Conservation (phyloP, 1,140 invertebrate genomes). For the Drosophila takahashii region DNA sequence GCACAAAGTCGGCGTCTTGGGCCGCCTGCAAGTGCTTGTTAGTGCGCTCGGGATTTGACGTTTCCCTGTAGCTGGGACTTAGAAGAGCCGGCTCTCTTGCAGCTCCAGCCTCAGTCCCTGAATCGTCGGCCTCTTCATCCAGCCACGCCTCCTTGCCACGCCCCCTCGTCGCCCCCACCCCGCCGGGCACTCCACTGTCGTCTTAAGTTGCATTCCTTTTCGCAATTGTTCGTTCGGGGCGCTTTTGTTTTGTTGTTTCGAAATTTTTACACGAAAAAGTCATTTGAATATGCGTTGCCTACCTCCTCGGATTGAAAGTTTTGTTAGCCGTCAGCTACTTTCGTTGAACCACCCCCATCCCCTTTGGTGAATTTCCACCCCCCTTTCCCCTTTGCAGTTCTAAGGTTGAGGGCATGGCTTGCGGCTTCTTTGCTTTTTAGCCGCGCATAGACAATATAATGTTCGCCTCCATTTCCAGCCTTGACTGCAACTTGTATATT, state of each 20-base stretch:
- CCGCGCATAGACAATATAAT: conserved; percentile 55
- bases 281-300: conserved; percentile 77
- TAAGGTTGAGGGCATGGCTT: conserved; percentile 75
- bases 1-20: conserved; percentile 37
- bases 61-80: conserved; percentile 67
- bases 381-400: not conserved
- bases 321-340: conserved; percentile 77
- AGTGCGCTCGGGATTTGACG: conserved; percentile 73
- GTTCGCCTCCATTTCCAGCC: conserved; percentile 54
- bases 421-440: conserved; percentile 58
- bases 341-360: conserved; percentile 15
- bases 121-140: conserved; percentile 20
- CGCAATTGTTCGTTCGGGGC: conserved; percentile 69
- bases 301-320: conserved; percentile 69
- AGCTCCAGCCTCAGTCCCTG: conserved; percentile 14
- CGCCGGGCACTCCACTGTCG: conserved; percentile 15
- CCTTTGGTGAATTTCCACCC: not conserved
- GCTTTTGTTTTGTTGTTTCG: conserved; percentile 73
- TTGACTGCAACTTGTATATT: conserved; percentile 60
- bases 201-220: conserved; percentile 71
- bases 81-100: conserved; percentile 59
- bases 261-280: conserved; percentile 81
- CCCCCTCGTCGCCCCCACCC: not conserved
- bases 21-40: conserved; percentile 71
- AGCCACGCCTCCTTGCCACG: not conserved